phyloP scores from a whole-genome alignment of 2,797 vertebrate genomes.

The Xenopus petersii region DNA sequence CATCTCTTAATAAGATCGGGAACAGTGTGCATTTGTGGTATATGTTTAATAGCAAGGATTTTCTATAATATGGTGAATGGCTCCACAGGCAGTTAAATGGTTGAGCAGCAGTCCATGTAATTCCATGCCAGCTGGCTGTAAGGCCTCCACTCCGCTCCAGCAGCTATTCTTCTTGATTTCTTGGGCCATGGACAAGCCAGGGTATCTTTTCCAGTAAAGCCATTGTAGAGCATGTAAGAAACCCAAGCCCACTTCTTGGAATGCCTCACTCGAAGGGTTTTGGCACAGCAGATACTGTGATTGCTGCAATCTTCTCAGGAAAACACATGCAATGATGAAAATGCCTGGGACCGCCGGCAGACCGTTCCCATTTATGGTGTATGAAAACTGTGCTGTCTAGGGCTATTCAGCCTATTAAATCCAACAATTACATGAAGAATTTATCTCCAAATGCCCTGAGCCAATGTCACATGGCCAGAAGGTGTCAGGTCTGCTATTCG shows the following conservation, averaged over 20 bases:
- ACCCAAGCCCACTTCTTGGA: constrained; percentile 54
- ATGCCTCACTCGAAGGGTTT: too few relatives aligned
- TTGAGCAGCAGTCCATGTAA: background rate
- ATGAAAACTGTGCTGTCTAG: too few relatives aligned
- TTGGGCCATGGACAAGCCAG: constrained; percentile 51
- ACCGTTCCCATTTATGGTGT: too few relatives aligned
- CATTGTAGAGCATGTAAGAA: constrained; percentile 55
- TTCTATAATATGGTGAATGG: background rate
- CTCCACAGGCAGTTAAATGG: constrained; percentile 6
- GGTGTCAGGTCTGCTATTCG: background rate
- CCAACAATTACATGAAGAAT: too few relatives aligned
- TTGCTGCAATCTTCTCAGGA: too few relatives aligned
- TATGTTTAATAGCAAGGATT: too few relatives aligned
- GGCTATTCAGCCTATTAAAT: too few relatives aligned
- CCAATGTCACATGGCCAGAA: constrained; percentile 34
- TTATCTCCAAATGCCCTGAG: constrained; percentile 10
- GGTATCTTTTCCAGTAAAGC: constrained; percentile 64
- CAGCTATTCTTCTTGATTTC: constrained; percentile 50
- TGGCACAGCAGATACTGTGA: too few relatives aligned
- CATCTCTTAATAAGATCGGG: too few relatives aligned
- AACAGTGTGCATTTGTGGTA: too few relatives aligned
- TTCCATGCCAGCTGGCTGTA: constrained; percentile 50
- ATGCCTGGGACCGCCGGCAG: too few relatives aligned
- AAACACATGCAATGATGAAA: too few relatives aligned
- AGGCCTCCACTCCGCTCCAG: constrained; percentile 52